Percentiles rank a stretch among this genome's conserved stretches.
Evolutionary conservation across 2,113 vertebrate species (phyloP).

Genomic region (Corynorhinus townsendii): DNA sequence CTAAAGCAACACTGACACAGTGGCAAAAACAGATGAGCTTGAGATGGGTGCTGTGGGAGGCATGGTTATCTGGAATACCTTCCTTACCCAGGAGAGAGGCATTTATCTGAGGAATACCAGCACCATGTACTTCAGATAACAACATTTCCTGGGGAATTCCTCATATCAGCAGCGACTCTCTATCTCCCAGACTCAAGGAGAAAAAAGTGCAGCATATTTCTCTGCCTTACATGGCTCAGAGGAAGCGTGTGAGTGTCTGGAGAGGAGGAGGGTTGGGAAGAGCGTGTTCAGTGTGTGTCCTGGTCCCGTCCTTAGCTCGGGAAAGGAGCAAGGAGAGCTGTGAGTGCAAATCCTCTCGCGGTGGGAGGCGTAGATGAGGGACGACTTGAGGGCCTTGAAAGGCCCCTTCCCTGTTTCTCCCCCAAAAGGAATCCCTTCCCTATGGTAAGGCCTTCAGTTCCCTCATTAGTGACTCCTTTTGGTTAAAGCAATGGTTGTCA

Average conservation of each 20-base stretch:
- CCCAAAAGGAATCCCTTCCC: background rate
- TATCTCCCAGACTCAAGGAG: background rate
- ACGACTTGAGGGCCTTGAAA: background rate
- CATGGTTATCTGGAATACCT: conserved; percentile 11
- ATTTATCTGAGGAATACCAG: conserved; percentile 3
- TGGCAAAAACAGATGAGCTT: background rate
- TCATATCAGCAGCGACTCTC: background rate
- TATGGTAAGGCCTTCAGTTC: background rate
- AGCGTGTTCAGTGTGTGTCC: background rate
- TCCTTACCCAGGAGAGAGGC: background rate
- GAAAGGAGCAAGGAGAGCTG: background rate
- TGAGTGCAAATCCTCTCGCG: background rate
- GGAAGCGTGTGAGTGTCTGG: background rate
- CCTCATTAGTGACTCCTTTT: background rate
- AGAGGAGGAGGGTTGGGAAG: background rate
- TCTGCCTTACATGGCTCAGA: background rate
- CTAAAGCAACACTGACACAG: background rate
- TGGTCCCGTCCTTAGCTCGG: background rate
- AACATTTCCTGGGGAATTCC: conserved; percentile 1
- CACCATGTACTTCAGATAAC: conserved; percentile 16
- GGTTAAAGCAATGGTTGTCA: background rate
- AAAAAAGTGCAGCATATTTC: background rate
- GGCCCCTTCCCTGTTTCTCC: background rate
- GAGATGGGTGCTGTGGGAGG: background rate
- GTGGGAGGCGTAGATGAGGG: background rate